Evolutionary conservation across 2,888 invertebrate genomes (phyloP), one percentile per base, ranked within the genome.

Genomic region (Ormyrus labotus): DNA sequence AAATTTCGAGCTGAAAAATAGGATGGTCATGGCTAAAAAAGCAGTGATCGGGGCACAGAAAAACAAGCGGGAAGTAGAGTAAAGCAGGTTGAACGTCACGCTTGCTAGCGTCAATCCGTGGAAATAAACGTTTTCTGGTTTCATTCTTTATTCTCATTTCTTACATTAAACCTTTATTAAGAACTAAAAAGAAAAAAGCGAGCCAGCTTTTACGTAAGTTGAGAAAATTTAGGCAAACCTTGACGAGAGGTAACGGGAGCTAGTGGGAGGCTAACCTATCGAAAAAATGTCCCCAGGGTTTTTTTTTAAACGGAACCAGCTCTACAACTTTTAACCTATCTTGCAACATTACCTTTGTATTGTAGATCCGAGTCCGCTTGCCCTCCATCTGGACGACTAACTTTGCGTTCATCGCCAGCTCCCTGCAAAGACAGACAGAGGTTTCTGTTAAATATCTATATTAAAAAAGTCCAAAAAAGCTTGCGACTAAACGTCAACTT

Each of bases 381-480:
- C 94, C 95, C 88, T 95, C 95, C 96, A 97, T 97, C 92, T 96
- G 95, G 87, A 96, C 95, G 88, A 96, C 96, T 86, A 95, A 92
- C 90, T 95, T 94, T 61, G 96, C 95, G 87, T 94, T 94, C 95
- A 96, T 95, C 89, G 96, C 96, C 87, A 93, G 92, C 92, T 97
- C 97, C 92, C 97, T 97, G 92, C 34, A 93, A 94, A 57, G n/a
- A 53, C 53, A 57, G n/a, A 53, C 53, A 10, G 5, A 11, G 57
- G 9, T 6, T 57, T n/a, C 9, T 57, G 1, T 57, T 53, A 4
- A 53, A 10, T 53, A 4, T 53, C 11, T 11, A 53, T 57, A 61
- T 61, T 61, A 34, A 34, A 61, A 1, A 51, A 6, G 51, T 13
- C 1, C 6, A 51, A 65, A 34, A 51, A 65, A 7, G 13, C 6